Percentiles rank a stretch among this genome's conserved stretches.
Evolutionary conservation across 2,888 invertebrate species (phyloP).

Genomic region (Hemaris fuciformis): DNA sequence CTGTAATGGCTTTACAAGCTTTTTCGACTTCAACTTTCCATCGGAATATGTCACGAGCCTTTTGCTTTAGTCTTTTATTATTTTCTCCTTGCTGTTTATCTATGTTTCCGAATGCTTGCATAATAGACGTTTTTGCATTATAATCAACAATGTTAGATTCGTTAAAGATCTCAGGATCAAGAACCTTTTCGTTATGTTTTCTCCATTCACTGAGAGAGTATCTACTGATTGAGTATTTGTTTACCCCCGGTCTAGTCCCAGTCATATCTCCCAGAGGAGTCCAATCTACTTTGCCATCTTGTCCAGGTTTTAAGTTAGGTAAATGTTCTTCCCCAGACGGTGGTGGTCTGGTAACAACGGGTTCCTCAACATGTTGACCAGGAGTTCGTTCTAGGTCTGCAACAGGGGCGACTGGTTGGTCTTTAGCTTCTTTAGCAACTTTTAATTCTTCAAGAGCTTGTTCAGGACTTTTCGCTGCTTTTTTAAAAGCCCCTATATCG

Average conservation of each 20-base stretch:
- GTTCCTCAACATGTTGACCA: conserved; percentile 19
- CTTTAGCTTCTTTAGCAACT: conserved; percentile 28
- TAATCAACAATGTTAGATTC: conserved; percentile 82
- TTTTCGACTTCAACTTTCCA: conserved; percentile 89
- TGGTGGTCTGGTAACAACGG: conserved; percentile 23
- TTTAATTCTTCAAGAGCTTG: conserved; percentile 36
- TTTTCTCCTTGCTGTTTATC: conserved; percentile 87
- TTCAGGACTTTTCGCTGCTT: conserved; percentile 48
- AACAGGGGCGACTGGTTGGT: neutral
- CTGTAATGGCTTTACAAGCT: conserved; percentile 84
- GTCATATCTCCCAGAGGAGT: conserved; percentile 86
- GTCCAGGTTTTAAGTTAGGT: conserved; percentile 81
- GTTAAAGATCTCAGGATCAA: conserved; percentile 75
- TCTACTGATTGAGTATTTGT: conserved; percentile 87
- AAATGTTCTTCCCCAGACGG: conserved; percentile 47
- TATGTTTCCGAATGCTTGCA: conserved; percentile 83
- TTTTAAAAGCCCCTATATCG: conserved; percentile 64
- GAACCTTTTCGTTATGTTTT: conserved; percentile 77
- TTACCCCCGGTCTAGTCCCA: conserved; percentile 87
- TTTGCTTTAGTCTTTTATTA: conserved; percentile 83
- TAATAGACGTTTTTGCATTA: conserved; percentile 84
- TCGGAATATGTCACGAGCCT: conserved; percentile 85
- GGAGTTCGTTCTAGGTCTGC: neutral
- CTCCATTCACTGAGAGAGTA: conserved; percentile 89
- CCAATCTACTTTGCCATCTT: conserved; percentile 88